Conservation (phyloP, 2,797 vertebrate species). For the Dromococcyx pavoninus region DNA sequence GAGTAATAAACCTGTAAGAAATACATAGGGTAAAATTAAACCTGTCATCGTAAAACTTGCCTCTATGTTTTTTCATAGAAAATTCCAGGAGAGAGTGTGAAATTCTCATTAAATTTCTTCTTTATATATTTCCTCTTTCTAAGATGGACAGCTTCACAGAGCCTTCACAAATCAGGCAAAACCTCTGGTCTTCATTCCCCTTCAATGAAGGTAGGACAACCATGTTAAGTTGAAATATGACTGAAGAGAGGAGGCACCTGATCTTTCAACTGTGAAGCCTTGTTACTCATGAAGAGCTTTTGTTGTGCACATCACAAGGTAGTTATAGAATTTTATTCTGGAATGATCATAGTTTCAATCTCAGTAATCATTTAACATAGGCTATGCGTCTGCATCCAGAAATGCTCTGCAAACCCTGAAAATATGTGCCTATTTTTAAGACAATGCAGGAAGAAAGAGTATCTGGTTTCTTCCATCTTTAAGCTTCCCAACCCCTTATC, state of each 20-base stretch:
- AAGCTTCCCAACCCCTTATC: background rate
- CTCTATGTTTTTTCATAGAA: background rate
- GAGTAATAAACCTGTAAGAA: background rate
- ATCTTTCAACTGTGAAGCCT: background rate
- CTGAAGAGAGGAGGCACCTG: background rate
- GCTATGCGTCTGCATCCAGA: accelerated
- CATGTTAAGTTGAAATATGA: background rate
- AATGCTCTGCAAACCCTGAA: background rate
- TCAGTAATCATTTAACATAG: background rate
- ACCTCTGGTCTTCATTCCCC: background rate
- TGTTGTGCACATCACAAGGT: background rate
- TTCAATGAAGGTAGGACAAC: background rate
- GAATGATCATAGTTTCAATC: background rate
- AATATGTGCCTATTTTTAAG: background rate
- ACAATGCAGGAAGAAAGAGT: background rate
- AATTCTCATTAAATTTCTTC: background rate
- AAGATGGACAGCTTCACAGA: background rate
- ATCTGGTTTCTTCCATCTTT: background rate
- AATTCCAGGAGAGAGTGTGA: background rate
- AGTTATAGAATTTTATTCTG: background rate
- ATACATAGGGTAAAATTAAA: background rate
- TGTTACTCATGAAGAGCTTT: background rate
- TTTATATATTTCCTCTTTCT: background rate
- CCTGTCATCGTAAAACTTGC: background rate
- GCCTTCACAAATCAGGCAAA: background rate